phyloP scores from a whole-genome alignment of 2,888 invertebrate genomes.

The Hypomecis atomaria region DNA sequence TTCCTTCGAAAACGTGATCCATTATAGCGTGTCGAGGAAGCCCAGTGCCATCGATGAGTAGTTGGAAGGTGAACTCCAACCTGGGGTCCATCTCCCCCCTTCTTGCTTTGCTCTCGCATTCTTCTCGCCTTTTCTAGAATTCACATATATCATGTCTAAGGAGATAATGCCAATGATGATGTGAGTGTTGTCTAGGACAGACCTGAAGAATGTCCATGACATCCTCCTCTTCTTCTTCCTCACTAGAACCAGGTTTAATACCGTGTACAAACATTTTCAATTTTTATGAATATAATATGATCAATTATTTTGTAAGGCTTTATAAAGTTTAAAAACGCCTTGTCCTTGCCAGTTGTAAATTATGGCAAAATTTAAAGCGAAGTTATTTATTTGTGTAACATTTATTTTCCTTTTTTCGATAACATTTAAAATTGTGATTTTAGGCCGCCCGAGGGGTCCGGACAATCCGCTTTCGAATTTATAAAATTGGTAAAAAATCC shows the following conservation, averaged over 20 bases:
- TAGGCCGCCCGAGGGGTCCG: no score
- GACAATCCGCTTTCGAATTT: no score
- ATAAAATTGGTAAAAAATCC: no score
- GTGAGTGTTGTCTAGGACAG: slow-evolving; percentile 40
- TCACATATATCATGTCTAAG: slow-evolving; percentile 2
- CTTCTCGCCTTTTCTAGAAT: slow-evolving; percentile 89
- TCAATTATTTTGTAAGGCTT: not conserved
- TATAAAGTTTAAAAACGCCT: not conserved
- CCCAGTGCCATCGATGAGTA: slow-evolving; percentile 93
- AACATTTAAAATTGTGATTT: not conserved
- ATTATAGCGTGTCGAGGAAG: slow-evolving; percentile 93
- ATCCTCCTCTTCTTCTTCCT: slow-evolving; percentile 86
- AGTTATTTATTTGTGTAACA: slow-evolving; percentile 2
- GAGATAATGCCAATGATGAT: not conserved
- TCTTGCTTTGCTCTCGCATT: slow-evolving; percentile 96
- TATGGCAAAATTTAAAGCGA: not conserved
- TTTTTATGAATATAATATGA: not conserved
- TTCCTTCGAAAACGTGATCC: slow-evolving; percentile 95
- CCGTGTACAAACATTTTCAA: slow-evolving; percentile 84
- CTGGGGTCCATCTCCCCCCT: slow-evolving; percentile 97
- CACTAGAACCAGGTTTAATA: slow-evolving; percentile 81
- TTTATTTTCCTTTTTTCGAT: not conserved
- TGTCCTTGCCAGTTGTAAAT: slow-evolving; percentile 4
- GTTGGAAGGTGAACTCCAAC: slow-evolving; percentile 95
- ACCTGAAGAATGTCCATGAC: slow-evolving; percentile 80